These are phyloP conservation scores for Polyommatus iphigenia DNA, from an alignment of 2,888 invertebrate species.

Conservation along the genomic window DNA sequence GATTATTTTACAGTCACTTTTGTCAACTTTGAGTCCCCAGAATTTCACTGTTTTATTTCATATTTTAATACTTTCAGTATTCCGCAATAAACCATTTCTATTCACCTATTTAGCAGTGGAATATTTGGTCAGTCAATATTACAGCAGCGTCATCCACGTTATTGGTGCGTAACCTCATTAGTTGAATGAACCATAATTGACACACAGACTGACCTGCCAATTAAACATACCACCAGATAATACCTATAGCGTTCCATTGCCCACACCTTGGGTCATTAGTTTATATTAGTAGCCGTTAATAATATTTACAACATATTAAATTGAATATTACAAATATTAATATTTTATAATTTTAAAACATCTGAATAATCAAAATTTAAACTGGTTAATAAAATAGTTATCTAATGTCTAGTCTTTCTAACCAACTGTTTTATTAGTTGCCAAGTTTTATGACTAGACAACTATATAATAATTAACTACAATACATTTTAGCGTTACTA, in stretches of 20 bases:
- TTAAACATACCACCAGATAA: constrained; percentile 53
- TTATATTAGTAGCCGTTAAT: background rate
- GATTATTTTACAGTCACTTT: background rate
- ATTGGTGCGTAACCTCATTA: constrained; percentile 67
- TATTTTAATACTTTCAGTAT: background rate
- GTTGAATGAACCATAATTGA: constrained; percentile 76
- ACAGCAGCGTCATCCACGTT: constrained; percentile 44
- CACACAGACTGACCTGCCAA: constrained; percentile 77
- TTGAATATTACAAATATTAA: too few relatives aligned
- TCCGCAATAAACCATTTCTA: background rate
- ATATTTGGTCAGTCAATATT: constrained; percentile 30
- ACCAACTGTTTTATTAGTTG: background rate
- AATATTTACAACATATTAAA: background rate
- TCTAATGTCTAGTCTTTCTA: background rate
- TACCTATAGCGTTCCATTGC: constrained; percentile 14
- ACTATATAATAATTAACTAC: background rate
- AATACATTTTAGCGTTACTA: background rate
- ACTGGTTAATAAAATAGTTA: too few relatives aligned
- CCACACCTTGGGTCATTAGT: background rate
- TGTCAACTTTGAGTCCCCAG: background rate
- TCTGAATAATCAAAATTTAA: too few relatives aligned
- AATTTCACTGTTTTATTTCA: background rate
- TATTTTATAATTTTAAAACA: too few relatives aligned
- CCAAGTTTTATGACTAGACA: background rate
- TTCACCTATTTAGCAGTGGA: background rate